Evolutionary conservation across 2,888 invertebrate species (phyloP), one percentile per base, ranked within the genome.

Genomic region (Rhyacophila evoluta): DNA sequence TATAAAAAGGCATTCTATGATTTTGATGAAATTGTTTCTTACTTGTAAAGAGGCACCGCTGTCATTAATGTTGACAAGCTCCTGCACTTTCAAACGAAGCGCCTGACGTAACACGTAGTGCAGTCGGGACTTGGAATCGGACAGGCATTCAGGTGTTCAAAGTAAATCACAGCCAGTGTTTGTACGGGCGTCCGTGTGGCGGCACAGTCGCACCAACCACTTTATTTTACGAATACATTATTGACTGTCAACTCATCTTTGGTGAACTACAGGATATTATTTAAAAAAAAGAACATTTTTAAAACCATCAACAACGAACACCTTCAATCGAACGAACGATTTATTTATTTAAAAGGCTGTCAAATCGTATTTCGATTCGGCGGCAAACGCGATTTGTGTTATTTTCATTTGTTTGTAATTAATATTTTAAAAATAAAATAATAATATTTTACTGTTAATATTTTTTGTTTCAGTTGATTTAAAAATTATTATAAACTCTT

Each of bases 121-220:
- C 55, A 55, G 55, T 55, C 55, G 55, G 55, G 55, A 19, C 10
- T 55, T 10, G 19, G 15, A 55, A 19, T 55, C 55, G 19, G 55
- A 19, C 55, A 19, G 25, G 55, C 55, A 55, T 55, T 74, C 55
- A 74, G 73, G 73, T 74, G 73, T n/a, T 29, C 25, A 12, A 55
- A 29, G 73, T 74, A 74, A 74, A 74, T 55, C 73, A 74, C 73
- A 29, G 41, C 33, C 73, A 74, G 73, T 74, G 73, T 74, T 74
- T 74, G 73, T 74, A 55, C 55, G 73, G 41, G 41, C 73, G 73
- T 74, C 73, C 41, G 33, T 33, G 73, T 55, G 73, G 73, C 55
- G 73, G 55, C 73, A 55, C 29, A 33, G 73, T 39, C 73, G 73
- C 73, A 41, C 41, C 41, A 19, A 19, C 15, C 41, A 74, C 55